phyloP scores from a whole-genome alignment of 23 tunicate genomes.

The Styela clava region DNA sequence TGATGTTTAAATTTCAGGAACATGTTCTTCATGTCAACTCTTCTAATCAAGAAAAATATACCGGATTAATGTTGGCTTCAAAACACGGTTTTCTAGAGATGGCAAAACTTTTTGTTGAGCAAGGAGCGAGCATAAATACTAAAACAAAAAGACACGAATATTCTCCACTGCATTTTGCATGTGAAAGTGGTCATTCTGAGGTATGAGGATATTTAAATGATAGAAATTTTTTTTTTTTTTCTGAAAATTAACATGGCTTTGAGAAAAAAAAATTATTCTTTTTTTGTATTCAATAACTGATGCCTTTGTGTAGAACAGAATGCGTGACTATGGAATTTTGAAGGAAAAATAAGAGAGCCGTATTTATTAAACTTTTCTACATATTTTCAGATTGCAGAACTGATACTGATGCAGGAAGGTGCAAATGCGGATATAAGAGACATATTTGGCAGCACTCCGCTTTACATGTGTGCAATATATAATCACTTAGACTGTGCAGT shows the following conservation, averaged over 20 bases:
- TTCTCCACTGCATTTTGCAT: constrained; percentile 66
- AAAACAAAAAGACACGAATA: constrained; percentile 17
- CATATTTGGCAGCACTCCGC: constrained; percentile 65
- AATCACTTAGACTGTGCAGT: constrained; percentile 40
- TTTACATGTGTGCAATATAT: constrained; percentile 64
- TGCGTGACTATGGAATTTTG: not conserved
- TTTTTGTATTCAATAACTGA: too few species aligned
- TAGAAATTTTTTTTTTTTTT: too few species aligned
- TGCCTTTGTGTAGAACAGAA: too few species aligned
- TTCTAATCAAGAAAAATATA: constrained; percentile 31
- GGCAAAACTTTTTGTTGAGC: constrained; percentile 45
- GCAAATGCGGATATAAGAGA: constrained; percentile 52
- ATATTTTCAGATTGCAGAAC: constrained; percentile 38
- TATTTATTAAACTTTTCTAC: not conserved
- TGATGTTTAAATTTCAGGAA: too few species aligned
- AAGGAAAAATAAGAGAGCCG: not conserved
- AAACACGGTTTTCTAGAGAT: constrained; percentile 62
- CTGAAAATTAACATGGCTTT: too few species aligned
- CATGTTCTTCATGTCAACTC: constrained; percentile 57
- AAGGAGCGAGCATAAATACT: constrained; percentile 40
- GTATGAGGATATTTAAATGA: constrained; percentile 2
- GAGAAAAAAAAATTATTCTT: too few species aligned
- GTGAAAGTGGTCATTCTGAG: constrained; percentile 64
- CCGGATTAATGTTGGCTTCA: constrained; percentile 58
- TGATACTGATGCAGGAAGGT: constrained; percentile 33